A percentile compares a stretch with the other conserved stretches of the same genome.
These are phyloP conservation scores for Dryadula phaetusa DNA, from an alignment of 2,888 invertebrate species.

Conservation along the genomic window DNA sequence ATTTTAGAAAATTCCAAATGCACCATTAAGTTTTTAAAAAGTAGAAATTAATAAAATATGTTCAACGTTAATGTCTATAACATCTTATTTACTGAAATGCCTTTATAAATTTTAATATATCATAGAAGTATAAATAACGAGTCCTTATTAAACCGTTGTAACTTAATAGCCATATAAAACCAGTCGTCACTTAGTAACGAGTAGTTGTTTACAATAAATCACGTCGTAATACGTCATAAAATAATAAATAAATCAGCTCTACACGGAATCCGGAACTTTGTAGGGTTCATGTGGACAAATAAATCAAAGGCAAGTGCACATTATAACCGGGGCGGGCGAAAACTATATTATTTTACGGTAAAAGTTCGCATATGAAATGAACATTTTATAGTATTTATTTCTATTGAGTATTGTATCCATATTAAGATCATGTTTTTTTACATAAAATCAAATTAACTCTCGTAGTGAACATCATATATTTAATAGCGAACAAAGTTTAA, in stretches of 20 bases:
- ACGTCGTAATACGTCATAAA: slow-evolving; percentile 29
- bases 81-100: not conserved
- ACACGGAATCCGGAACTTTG: slow-evolving; percentile 35
- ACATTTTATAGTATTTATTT: not conserved
- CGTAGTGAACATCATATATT: too few species aligned
- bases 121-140: slow-evolving; percentile 1
- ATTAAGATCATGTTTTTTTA: too few species aligned
- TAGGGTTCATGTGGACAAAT: slow-evolving; percentile 27
- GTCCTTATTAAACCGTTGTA: slow-evolving; percentile 6
- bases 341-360: slow-evolving; percentile 18
- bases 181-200: slow-evolving; percentile 25
- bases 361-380: not conserved
- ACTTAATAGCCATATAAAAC: slow-evolving; percentile 25
- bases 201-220: slow-evolving; percentile 29
- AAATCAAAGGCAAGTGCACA: slow-evolving; percentile 26
- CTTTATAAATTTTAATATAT: slow-evolving; percentile 3
- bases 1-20: too few species aligned
- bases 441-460: too few species aligned
- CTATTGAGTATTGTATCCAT: not conserved
- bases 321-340: slow-evolving; percentile 2
- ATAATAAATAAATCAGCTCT: slow-evolving; percentile 30
- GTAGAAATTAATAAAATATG: not conserved
- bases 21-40: too few species aligned
- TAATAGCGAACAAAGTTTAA: too few species aligned
- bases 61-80: not conserved